A percentile compares a stretch with the other conserved stretches of the same genome.
Evolutionary conservation across 2,888 invertebrate species (phyloP).

Genomic region (Lycophotia porphyrea): DNA sequence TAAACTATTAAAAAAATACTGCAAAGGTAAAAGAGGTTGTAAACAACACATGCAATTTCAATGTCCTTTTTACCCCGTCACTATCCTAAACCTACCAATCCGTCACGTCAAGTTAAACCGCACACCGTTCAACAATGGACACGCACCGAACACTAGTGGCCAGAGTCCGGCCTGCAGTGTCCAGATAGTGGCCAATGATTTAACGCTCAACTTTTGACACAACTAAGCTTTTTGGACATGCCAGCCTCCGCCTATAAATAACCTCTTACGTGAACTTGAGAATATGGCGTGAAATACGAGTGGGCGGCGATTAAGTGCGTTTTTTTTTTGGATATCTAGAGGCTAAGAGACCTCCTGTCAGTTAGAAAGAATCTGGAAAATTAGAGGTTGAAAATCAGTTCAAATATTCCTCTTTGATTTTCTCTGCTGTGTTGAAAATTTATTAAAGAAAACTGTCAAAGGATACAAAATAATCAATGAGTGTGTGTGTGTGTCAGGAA

Average conservation of each 20-base stretch:
- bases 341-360: slow-evolving; percentile 1
- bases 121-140: slow-evolving; percentile 70
- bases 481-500: neutral
- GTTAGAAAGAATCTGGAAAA: neutral
- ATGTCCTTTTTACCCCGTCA: neutral
- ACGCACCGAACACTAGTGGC: slow-evolving; percentile 79
- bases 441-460: neutral
- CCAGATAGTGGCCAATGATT: slow-evolving; percentile 92
- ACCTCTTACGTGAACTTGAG: slow-evolving; percentile 87
- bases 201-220: slow-evolving; percentile 92
- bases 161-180: slow-evolving; percentile 91
- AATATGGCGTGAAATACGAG: slow-evolving; percentile 74
- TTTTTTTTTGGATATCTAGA: slow-evolving; percentile 45
- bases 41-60: neutral
- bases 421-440: neutral
- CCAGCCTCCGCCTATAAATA: slow-evolving; percentile 88
- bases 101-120: slow-evolving; percentile 30
- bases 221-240: slow-evolving; percentile 91
- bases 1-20: neutral
- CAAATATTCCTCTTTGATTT: neutral
- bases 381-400: neutral
- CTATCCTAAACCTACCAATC: neutral
- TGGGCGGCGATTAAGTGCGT: slow-evolving; percentile 64
- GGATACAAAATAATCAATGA: neutral
- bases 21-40: neutral